Evolutionary conservation across 1,140 invertebrate species (phyloP), one percentile per base, ranked within the genome.

Genomic region (Onthophagus taurus): DNA sequence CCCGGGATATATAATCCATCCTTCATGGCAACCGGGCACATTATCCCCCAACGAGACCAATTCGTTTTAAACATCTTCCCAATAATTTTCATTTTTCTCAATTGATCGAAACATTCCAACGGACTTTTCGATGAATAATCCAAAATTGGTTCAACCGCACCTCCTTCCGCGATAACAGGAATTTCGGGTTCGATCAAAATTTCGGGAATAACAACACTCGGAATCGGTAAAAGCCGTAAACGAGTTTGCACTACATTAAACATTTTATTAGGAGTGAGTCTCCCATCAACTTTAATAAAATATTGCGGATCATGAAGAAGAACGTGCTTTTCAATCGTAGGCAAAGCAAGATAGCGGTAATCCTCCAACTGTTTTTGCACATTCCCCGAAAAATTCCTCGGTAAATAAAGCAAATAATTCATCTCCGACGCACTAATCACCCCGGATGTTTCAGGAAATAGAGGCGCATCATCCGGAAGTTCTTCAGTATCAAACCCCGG

Each of bases 1-100:
- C 75, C 76, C 31, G 61, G 52, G 11, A 59, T 44, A 33, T 61
- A 59, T 21, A 49, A 57, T 9, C 75, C 68, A 33, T 68, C 61
- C 29, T 65, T 65, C 34, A 78, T 58, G 49, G 75, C 67, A 2
- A 78, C 74, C 2, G 77, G 76, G 51, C 77, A 79, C 54, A 66
- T 63, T 26, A 65, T 68, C 24, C 64, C 67, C 75, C 75, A 78
- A 12, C 65, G 54, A 7, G 75, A 77, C 34, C 66, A 54, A 45
- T 44, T 51, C 65, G 64, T 69, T 31, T 56, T 57, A 44, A 61
- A 71, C 31, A 41, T 42, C 0, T 50, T 43, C 9, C 53, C 57
- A 4, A 63, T 45, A 2, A 52, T 52, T 36, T 54, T 33, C 9
- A 31, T 44, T 11, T 38, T 53, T 6, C 39, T 36, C 9, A 69